phyloP scores from a whole-genome alignment of 1,140 invertebrate species.

The Battus philenor region DNA sequence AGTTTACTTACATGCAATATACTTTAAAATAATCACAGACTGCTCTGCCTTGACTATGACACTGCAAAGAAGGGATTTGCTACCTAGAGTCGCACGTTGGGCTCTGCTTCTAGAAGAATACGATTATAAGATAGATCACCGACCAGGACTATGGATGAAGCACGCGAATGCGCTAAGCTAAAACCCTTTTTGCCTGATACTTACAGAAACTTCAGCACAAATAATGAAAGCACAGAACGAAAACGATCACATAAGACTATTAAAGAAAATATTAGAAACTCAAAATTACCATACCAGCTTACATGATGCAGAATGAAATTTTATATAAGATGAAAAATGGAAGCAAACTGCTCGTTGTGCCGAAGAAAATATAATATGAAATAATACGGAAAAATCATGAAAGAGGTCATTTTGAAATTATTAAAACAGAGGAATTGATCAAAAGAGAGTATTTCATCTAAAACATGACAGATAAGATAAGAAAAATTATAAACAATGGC shows the following conservation, averaged over 20 bases:
- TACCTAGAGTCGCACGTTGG: constrained; percentile 29
- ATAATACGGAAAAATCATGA: constrained; percentile 41
- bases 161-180: constrained; percentile 65
- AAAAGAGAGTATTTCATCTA: constrained; percentile 51
- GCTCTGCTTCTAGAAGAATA: constrained; percentile 37
- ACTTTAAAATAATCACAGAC: constrained; percentile 66
- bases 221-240: constrained; percentile 29
- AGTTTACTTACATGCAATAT: constrained; percentile 65
- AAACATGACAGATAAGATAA: constrained; percentile 39
- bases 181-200: constrained; percentile 28
- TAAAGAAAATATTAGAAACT: constrained; percentile 28
- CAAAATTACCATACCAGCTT: constrained; percentile 23
- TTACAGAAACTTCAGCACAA: constrained; percentile 18
- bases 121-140: constrained; percentile 47
- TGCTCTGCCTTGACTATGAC: constrained; percentile 52
- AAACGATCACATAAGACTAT: constrained; percentile 26
- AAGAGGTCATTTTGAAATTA: constrained; percentile 47
- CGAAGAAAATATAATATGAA: constrained; percentile 32
- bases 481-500: constrained; percentile 26
- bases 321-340: constrained; percentile 33
- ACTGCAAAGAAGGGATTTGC: constrained; percentile 51
- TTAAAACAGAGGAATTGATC: constrained; percentile 52
- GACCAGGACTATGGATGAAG: constrained; percentile 44
- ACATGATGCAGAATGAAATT: constrained; percentile 27
- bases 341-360: constrained; percentile 32